Evolutionary conservation across 2,113 vertebrate genomes (phyloP).

Genomic region (Orcinus orca): DNA sequence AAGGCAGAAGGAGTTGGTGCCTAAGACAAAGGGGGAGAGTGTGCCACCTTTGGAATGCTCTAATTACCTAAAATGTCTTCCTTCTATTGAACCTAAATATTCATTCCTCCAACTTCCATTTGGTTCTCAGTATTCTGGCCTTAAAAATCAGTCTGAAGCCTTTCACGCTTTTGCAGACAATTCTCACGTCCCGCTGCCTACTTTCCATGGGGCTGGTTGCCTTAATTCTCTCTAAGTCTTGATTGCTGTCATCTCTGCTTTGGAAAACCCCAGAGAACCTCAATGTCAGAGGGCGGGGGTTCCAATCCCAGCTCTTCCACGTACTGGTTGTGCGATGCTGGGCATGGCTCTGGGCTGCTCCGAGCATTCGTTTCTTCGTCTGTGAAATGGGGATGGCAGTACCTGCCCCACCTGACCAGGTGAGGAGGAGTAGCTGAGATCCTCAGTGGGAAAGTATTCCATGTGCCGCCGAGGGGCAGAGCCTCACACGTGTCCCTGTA

Average conservation of each 20-base stretch:
- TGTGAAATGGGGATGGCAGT: conserved; percentile 57
- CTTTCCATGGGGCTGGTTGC: not conserved
- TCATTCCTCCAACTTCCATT: not conserved
- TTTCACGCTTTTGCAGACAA: not conserved
- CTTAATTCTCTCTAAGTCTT: not conserved
- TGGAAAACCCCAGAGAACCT: conserved; percentile 32
- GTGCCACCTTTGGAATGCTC: not conserved
- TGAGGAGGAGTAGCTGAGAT: not conserved
- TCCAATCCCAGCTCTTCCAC: conserved; percentile 1
- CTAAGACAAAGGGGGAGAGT: not conserved
- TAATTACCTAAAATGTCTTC: not conserved
- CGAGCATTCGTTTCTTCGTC: conserved; percentile 55
- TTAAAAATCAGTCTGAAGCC: not conserved
- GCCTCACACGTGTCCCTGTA: not conserved
- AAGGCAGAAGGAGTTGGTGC: not conserved
- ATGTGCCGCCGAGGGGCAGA: not conserved
- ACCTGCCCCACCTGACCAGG: conserved; percentile 23
- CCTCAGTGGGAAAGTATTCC: not conserved
- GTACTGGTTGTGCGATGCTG: conserved; percentile 2
- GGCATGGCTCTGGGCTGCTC: conserved; percentile 13
- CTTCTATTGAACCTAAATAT: not conserved
- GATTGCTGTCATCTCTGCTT: not conserved
- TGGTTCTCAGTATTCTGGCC: not conserved
- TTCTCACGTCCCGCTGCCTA: accelerated
- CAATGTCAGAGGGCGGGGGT: not conserved